Percentiles rank a stretch among this genome's conserved stretches.
These are phyloP conservation scores for Argyrosomus japonicus DNA, from an alignment of 2,113 vertebrate genomes.

Conservation along the genomic window DNA sequence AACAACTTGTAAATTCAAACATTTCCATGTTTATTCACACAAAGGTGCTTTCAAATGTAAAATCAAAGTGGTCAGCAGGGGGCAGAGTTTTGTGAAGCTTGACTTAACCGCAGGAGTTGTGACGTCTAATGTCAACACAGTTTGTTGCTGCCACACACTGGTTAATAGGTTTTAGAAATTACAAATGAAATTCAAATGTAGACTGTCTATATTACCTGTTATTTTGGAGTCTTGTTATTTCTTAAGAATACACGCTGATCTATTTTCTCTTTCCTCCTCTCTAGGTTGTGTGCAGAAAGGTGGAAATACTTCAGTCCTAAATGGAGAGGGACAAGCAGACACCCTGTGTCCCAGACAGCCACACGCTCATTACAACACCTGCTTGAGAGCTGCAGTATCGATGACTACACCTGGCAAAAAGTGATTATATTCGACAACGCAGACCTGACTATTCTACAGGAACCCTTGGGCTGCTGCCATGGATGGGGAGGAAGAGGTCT, in stretches of 20 bases:
- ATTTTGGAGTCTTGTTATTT: conserved; percentile 11
- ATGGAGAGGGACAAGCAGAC: conserved; percentile 74
- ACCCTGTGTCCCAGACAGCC: conserved; percentile 62
- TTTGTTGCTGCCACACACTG: not conserved
- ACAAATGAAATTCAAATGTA: conserved; percentile 11
- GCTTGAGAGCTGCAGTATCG: conserved; percentile 70
- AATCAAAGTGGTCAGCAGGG: not conserved
- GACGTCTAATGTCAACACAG: not conserved
- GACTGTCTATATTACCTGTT: conserved; percentile 1
- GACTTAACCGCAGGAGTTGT: not conserved
- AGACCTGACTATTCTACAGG: conserved; percentile 70
- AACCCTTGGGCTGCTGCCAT: conserved; percentile 78
- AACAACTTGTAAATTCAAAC: not conserved
- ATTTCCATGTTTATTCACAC: not conserved
- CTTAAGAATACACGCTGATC: not conserved
- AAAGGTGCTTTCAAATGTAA: not conserved
- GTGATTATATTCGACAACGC: conserved; percentile 70
- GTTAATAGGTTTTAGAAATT: not conserved
- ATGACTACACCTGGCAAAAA: conserved; percentile 78
- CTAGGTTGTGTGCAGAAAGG: conserved; percentile 64
- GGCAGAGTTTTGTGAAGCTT: not conserved
- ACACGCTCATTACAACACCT: conserved; percentile 58
- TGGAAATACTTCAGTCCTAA: conserved; percentile 65
- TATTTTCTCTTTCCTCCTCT: not conserved
- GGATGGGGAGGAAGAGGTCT: conserved; percentile 82